Evolutionary conservation across 2,113 vertebrate species (phyloP), one percentile per base, ranked within the genome.

Genomic region (Odocoileus virginianus): DNA sequence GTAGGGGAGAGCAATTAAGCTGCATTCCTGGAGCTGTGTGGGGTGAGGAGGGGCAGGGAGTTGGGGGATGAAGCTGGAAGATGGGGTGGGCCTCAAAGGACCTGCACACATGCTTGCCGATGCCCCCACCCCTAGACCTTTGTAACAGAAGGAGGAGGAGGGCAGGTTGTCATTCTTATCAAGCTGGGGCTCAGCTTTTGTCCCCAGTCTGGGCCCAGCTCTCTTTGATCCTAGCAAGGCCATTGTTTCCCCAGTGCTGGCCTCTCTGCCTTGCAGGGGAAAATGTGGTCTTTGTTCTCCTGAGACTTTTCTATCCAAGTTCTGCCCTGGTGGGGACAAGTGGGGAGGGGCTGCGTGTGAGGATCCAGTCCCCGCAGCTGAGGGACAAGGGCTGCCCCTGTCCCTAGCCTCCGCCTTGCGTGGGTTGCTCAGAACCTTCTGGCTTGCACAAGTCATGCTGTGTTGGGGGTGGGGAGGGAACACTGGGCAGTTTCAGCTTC

Each of bases 261-360:
- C 95, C 71, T 96, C 91, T 81, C 81, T 19, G 91, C 85, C 96
- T 82, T 61, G 3, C 19, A 40, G 87, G 78, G 36, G 96, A 97
- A 97, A 98, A 97, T 98, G 96, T 95, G 87, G 86, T 76, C 98
- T 98, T 98, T 98, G 98, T 98, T 97, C 93, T 81, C 76, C 95
- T 55, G 86, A 96, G 95, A 97, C 67, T 40, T 93, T 94, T 97
- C 91, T 78, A 93, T 87, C 76, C 85, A 6, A 93, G 96, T 57
- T 36, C 79, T 94, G 82, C 58, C 28, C 86, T 95, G 95, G 89
- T 93, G 89, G 93, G 96, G 97, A 96, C 67, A n/a, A 43, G 95
- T 78, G 16, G 74, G 87, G 96, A 87, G 97, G 97, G 95, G 94
- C 86, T 87, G 61, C 2, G 0, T 40, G 60, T 30, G 94, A 96